Conservation (phyloP, 2,113 vertebrate genomes). For the Macquaria australasica region DNA sequence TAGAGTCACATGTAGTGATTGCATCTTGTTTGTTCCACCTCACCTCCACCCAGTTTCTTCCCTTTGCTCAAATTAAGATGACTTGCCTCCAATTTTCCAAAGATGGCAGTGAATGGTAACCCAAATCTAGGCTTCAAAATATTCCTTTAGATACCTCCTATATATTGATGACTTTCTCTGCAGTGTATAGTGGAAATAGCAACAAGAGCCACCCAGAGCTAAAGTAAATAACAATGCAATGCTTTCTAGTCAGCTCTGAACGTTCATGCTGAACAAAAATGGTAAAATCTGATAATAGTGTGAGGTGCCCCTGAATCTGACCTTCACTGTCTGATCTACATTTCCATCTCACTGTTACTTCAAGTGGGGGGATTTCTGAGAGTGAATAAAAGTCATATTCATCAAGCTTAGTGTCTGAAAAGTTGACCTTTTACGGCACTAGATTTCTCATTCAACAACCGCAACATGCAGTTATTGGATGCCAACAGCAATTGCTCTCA, state of each 20-base stretch:
- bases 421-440: conserved; percentile 16
- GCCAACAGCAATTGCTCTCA: conserved; percentile 33
- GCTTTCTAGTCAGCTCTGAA: not conserved
- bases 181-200: no score
- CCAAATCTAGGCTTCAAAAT: not conserved
- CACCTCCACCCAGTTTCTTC: not conserved
- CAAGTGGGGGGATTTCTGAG: conserved; percentile 4
- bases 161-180: not conserved
- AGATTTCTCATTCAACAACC: conserved; percentile 13
- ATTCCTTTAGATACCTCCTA: not conserved
- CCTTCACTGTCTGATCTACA: conserved; percentile 23
- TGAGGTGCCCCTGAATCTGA: conserved; percentile 11
- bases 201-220: not conserved
- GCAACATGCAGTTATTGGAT: not conserved
- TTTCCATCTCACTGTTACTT: conserved; percentile 25
- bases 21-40: not conserved
- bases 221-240: not conserved
- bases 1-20: not conserved
- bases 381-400: conserved; percentile 2
- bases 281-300: not conserved
- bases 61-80: not conserved
- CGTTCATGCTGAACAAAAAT: not conserved
- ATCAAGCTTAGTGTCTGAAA: conserved; percentile 14
- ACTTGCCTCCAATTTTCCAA: not conserved
- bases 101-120: not conserved